Percentiles rank a stretch among this genome's conserved stretches.
Conservation (phyloP, 1,140 invertebrate species). For the Mesaphorura yosii region DNA sequence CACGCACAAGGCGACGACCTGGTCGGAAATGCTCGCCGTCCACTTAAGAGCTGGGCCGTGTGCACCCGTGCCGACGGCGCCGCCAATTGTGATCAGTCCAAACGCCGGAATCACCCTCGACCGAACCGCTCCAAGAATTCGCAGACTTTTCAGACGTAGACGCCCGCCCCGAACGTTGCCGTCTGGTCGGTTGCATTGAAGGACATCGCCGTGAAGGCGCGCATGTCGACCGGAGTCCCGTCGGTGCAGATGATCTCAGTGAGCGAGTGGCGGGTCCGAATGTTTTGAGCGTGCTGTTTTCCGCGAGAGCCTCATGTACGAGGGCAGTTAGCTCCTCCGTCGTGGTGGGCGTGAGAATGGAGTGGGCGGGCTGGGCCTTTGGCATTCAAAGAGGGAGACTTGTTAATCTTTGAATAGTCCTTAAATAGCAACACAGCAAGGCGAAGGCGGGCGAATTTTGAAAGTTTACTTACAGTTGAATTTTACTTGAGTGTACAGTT, state of each 20-base stretch:
- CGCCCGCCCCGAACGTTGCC: conserved; percentile 4
- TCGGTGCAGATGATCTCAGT: conserved; percentile 10
- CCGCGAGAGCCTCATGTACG: too few species aligned
- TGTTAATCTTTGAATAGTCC: too few species aligned
- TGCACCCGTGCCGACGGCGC: conserved; percentile 17
- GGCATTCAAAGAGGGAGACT: too few species aligned
- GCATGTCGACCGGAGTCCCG: conserved; percentile 6
- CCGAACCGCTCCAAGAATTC: not conserved
- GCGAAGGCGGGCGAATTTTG: too few species aligned
- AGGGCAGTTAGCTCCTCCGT: too few species aligned
- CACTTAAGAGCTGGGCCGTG: conserved; percentile 11
- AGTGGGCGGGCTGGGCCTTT: too few species aligned
- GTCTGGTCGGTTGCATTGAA: not conserved
- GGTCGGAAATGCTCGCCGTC: conserved; percentile 13
- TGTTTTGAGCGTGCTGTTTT: conserved; percentile 6
- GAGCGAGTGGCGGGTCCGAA: conserved; percentile 4
- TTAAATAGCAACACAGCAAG: too few species aligned
- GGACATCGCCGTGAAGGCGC: not conserved
- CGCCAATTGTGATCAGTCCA: conserved; percentile 17
- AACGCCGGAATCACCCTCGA: conserved; percentile 2
- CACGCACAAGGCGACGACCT: conserved; percentile 7
- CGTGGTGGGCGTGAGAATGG: too few species aligned
- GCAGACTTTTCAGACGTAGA: not conserved
- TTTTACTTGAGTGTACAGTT: too few species aligned
- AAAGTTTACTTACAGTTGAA: too few species aligned